A percentile compares a stretch with the other conserved stretches of the same genome.
Evolutionary conservation across 2,888 invertebrate genomes (phyloP).

Genomic region (Eumerus sabulonum): DNA sequence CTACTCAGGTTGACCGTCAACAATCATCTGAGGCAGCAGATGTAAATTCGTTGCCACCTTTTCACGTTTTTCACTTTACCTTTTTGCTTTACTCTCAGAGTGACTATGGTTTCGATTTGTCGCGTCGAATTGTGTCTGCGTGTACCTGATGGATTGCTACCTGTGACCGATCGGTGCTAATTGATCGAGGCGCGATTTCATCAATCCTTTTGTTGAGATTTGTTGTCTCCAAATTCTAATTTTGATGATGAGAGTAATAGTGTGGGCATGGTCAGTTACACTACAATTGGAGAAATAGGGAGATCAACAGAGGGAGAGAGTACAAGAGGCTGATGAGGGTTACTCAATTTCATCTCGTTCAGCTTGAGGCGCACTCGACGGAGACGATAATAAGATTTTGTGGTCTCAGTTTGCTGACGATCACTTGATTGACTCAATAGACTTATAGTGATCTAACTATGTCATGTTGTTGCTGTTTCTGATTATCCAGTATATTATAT

Average conservation of each 20-base stretch:
- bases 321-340: too few relatives aligned
- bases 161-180: background rate
- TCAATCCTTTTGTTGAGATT: slow-evolving; percentile 16
- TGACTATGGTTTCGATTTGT: slow-evolving; percentile 17
- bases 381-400: slow-evolving; percentile 54
- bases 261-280: slow-evolving; percentile 7
- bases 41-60: slow-evolving; percentile 61
- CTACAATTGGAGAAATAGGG: background rate
- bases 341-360: slow-evolving; percentile 43
- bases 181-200: slow-evolving; percentile 20
- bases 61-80: slow-evolving; percentile 17
- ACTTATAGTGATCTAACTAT: slow-evolving; percentile 25
- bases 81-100: too few relatives aligned
- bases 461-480: slow-evolving; percentile 31
- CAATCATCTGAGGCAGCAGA: slow-evolving; percentile 62
- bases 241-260: slow-evolving; percentile 14
- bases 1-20: slow-evolving; percentile 60
- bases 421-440: too few relatives aligned
- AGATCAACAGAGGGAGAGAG: background rate
- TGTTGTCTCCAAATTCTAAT: slow-evolving; percentile 16
- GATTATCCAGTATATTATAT: background rate
- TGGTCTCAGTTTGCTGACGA: slow-evolving; percentile 45
- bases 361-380: slow-evolving; percentile 21
- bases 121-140: background rate
- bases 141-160: slow-evolving; percentile 17